Base-by-base conservation (phyloP, 2,113 vertebrate species). In the Leuciscus idus region DNA sequence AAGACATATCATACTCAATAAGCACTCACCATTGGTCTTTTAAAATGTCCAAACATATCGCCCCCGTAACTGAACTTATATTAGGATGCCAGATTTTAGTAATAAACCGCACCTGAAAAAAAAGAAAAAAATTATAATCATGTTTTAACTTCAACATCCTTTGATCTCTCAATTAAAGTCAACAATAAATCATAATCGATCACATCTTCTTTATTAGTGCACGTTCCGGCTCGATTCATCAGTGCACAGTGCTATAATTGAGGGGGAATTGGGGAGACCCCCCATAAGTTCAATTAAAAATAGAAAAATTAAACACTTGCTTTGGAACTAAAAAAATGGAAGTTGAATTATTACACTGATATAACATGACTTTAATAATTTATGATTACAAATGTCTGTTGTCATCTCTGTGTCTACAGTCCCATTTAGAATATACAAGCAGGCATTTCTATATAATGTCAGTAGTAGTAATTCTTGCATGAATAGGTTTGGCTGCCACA, bases 51-150 rank as follows among this genome's bases (percentile, higher is more conserved):
- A 99, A 95, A 95, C 98, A 99, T 95, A 99, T 99, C 55, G 98
- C 98, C 89, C 98, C 98, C 30, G 98, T 99, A 94, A 99, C 98
- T 81, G 98, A 99, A 95, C 98, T 99, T 95, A 99, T 99, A 92
- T 99, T 99, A 93, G 98, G 98, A 94, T 99, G 98, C 98, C 98
- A 99, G 94, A 99, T 99, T 95, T 98, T 99, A 86, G 96, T 98
- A 91, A 99, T 99, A 96, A 99, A 99, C 90, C 98, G 97, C 92
- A 99, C 97, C 98, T 99, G 91, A 86, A 95, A 95, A 48, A 85
- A 5, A 70, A 48, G 83, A 8, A 73, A 23, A 6, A 39, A 7
- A 8, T 15, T 55, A 85, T 23, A 74, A n/a, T 33, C 7, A 77
- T n/a, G 19, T 55, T 43, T 55, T 46, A 33, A 64, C 4, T 68